phyloP scores from a whole-genome alignment of 2,113 vertebrate genomes.

The Carassius auratus region DNA sequence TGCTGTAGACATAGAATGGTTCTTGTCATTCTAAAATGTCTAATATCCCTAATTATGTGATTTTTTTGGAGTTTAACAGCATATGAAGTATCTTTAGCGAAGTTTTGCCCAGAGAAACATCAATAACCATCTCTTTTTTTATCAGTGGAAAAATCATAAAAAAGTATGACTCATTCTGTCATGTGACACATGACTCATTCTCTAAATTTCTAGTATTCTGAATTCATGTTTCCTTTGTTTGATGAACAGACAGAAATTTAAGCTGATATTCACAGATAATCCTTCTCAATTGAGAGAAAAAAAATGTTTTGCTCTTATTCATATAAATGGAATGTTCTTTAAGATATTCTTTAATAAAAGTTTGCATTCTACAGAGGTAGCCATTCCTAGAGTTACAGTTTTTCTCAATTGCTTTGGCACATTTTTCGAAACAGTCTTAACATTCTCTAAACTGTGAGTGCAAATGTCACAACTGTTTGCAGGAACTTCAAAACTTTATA shows the following conservation, averaged over 20 bases:
- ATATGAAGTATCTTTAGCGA: constrained; percentile 3
- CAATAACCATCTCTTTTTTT: background rate
- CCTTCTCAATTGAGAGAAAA: background rate
- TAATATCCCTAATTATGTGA: background rate
- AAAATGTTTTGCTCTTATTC: background rate
- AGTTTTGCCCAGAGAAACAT: constrained; percentile 5
- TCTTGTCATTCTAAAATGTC: background rate
- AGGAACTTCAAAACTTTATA: too few relatives aligned
- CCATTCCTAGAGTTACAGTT: background rate
- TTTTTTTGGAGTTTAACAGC: background rate
- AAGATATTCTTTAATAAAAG: background rate
- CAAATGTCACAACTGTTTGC: too few relatives aligned
- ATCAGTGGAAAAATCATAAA: background rate
- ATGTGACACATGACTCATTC: background rate
- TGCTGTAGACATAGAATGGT: constrained; percentile 6
- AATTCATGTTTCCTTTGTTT: background rate
- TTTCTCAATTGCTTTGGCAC: too few relatives aligned
- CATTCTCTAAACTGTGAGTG: too few relatives aligned
- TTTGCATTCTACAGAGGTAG: background rate
- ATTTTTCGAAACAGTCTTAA: too few relatives aligned
- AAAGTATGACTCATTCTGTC: too few relatives aligned
- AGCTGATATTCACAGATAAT: background rate
- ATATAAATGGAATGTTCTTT: background rate
- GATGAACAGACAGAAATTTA: background rate
- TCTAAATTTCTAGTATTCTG: background rate